Conservation (phyloP, 2,113 vertebrate genomes). For the Poeciliopsis prolifica region DNA sequence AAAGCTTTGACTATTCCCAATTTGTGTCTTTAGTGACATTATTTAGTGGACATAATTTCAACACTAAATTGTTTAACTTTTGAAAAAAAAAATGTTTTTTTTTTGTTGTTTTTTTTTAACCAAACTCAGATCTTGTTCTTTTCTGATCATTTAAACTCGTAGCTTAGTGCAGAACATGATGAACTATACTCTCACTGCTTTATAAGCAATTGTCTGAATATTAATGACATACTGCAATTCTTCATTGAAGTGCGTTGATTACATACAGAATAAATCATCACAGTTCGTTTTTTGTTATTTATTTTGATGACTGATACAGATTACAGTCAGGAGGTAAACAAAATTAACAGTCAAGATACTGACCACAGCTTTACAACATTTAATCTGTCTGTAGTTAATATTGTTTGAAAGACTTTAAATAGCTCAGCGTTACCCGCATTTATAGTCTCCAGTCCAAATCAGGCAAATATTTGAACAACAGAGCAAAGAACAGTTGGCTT, state of each 20-base stretch:
- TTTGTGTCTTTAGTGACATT: too few relatives aligned
- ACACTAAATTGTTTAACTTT: too few relatives aligned
- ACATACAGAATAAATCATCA: slow-evolving; percentile 15
- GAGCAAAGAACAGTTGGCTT: slow-evolving; percentile 41
- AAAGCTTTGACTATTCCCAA: too few relatives aligned
- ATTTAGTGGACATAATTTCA: too few relatives aligned
- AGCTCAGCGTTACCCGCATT: slow-evolving; percentile 40
- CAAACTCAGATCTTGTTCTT: too few relatives aligned
- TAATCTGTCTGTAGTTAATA: slow-evolving; percentile 52
- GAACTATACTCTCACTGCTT: too few relatives aligned
- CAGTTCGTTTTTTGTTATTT: slow-evolving; percentile 62
- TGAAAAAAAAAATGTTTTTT: too few relatives aligned
- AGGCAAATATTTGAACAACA: slow-evolving; percentile 45
- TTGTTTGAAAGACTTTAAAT: slow-evolving; percentile 62
- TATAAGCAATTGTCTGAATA: not conserved
- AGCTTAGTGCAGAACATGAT: too few relatives aligned
- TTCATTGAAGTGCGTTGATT: not conserved
- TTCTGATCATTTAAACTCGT: too few relatives aligned
- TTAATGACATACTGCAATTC: not conserved
- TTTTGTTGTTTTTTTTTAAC: too few relatives aligned
- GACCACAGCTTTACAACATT: slow-evolving; percentile 65
- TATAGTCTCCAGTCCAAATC: slow-evolving; percentile 37
- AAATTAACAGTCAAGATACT: slow-evolving; percentile 70
- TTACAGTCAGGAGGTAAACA: slow-evolving; percentile 79
- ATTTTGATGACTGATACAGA: slow-evolving; percentile 78